Percentiles rank a stretch among this genome's conserved stretches.
phyloP scores from a whole-genome alignment of 2,113 vertebrate genomes.

The Chionis minor region DNA sequence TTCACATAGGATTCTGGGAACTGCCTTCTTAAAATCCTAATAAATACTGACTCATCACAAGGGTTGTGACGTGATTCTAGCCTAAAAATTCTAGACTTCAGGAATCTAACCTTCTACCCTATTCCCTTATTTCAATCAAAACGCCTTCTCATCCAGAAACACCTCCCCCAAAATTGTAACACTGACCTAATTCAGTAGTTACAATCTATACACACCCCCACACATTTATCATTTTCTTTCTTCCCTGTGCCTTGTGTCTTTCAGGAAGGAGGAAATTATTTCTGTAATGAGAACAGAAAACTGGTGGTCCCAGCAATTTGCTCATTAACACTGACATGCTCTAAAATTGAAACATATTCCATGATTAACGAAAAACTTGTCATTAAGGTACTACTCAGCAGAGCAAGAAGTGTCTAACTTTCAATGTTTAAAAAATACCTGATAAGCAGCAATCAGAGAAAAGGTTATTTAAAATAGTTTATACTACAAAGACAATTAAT shows the following conservation, averaged over 20 bases:
- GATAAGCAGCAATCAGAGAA: background rate
- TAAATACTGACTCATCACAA: background rate
- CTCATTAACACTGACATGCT: background rate
- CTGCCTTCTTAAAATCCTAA: background rate
- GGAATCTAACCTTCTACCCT: background rate
- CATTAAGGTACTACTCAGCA: background rate
- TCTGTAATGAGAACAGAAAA: background rate
- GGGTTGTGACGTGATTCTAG: background rate
- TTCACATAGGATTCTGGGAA: background rate
- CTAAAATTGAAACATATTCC: background rate
- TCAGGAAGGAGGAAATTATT: background rate
- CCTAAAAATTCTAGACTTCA: background rate
- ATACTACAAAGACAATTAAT: background rate
- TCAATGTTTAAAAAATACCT: background rate
- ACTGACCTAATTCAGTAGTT: constrained; percentile 52
- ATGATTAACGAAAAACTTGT: background rate
- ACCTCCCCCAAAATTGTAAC: constrained; percentile 44
- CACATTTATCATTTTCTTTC: background rate
- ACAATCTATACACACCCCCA: background rate
- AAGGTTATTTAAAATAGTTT: background rate
- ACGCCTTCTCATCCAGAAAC: background rate
- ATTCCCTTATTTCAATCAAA: constrained; percentile 1
- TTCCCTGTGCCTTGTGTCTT: background rate
- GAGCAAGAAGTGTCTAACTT: background rate
- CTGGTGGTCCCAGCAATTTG: background rate